Evolutionary conservation across 64 coral and sea anemone genomes (phyloP), one percentile per base, ranked within the genome.

Genomic region (Montipora capricornis): DNA sequence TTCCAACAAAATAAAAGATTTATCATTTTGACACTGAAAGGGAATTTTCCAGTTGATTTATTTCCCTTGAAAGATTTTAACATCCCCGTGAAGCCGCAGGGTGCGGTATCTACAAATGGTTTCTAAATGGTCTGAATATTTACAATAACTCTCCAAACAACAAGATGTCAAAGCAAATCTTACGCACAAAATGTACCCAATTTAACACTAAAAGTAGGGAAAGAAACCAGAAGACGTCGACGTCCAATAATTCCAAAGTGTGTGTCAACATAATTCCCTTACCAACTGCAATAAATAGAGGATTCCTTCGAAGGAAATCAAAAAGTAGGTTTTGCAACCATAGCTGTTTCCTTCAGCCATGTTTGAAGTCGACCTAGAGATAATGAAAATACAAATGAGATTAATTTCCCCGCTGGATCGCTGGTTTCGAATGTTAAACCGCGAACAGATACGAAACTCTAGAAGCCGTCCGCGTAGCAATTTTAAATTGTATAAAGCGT

Each of bases 281-380:
- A 57, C 53, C 14, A 93, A 74, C 17, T 93, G 83, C 13, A 93
- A 44, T 49, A 93, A 71, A 49, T 80, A 87, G 19, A 93, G 84
- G 67, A 93, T 60, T 76, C 92, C 92, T 48, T 93, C 92, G 62
- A 93, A 19, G 13, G 92, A 84, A 69, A 93, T 93, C 44, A 87
- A 87, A 81, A 88, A 93, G 69, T 87, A 85, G 44, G 84, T 77
- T 68, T 78, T 87, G 55, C 82, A 93, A 8, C 92, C 92, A 78
- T 93, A 93, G 48, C 92, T 78, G 46, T 89, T 73, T 20, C 92
- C 74, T 26, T 93, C 77, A 73, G 75, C 76, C 91, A 93, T 93
- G 37, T 60, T 67, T 84, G 16, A 84, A 61, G 44, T 67, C 1
- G 62, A 37, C 68, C 81, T 84, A 58, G 16, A 68, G 17, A 68